phyloP scores from a whole-genome alignment of 2,888 invertebrate species.

The Clusia tigrina region DNA sequence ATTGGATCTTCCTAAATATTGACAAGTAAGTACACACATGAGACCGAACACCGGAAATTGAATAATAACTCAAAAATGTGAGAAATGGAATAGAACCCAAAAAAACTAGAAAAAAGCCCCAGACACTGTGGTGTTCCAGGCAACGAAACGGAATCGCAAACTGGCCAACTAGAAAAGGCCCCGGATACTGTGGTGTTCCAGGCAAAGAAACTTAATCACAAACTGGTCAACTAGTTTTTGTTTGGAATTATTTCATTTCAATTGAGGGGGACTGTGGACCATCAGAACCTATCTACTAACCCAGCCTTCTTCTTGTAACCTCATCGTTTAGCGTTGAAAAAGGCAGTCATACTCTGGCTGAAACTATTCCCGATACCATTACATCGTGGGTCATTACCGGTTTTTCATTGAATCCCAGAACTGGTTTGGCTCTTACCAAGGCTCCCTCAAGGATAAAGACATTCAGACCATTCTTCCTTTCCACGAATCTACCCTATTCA shows the following conservation, averaged over 20 bases:
- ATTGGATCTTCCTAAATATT: conserved; percentile 72
- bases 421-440: conserved; percentile 77
- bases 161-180: too few species aligned
- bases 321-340: conserved; percentile 26
- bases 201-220: too few species aligned
- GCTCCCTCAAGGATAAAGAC: conserved; percentile 70
- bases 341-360: conserved; percentile 62
- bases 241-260: not conserved
- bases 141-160: too few species aligned
- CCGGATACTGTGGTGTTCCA: too few species aligned
- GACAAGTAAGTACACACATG: conserved; percentile 29
- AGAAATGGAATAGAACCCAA: too few species aligned
- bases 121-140: too few species aligned
- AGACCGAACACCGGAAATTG: too few species aligned
- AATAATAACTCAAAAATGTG: too few species aligned
- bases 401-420: conserved; percentile 75
- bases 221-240: not conserved
- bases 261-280: too few species aligned
- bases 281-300: too few species aligned
- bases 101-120: too few species aligned
- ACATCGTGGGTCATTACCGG: conserved; percentile 84
- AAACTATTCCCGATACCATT: conserved; percentile 77
- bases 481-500: conserved; percentile 77
- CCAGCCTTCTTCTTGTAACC: too few species aligned
- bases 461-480: conserved; percentile 78